A percentile compares a stretch with the other conserved stretches of the same genome.
Evolutionary conservation across 1,140 invertebrate genomes (phyloP).

Genomic region (Reticulitermes speratus): DNA sequence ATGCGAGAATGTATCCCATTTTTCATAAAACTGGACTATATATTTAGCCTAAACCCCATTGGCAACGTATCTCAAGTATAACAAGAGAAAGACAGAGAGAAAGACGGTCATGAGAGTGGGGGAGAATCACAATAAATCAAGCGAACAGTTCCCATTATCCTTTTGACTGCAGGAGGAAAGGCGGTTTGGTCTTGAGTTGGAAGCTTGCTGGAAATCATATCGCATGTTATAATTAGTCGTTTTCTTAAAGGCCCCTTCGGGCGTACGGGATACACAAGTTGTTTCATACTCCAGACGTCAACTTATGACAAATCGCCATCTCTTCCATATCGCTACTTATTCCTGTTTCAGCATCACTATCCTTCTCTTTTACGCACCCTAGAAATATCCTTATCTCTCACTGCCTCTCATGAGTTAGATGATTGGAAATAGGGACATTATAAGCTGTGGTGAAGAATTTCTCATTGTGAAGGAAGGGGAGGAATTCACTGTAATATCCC

Average conservation of each 20-base stretch:
- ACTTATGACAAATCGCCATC: slow-evolving; percentile 20
- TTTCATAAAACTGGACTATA: not conserved
- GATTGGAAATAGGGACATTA: slow-evolving; percentile 11
- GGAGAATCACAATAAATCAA: slow-evolving; percentile 25
- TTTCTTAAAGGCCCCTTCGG: not conserved
- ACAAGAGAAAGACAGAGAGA: not conserved
- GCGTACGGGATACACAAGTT: not conserved
- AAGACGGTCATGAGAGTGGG: not conserved
- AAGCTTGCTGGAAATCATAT: slow-evolving; percentile 20
- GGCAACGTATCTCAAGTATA: not conserved
- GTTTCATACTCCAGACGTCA: slow-evolving; percentile 10
- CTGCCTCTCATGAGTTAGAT: not conserved
- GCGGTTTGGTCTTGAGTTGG: not conserved
- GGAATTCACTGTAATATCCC: not conserved
- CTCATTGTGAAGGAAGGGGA: not conserved
- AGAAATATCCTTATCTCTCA: not conserved
- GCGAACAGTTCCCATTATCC: slow-evolving; percentile 30
- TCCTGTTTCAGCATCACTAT: not conserved
- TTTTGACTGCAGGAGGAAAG: slow-evolving; percentile 17
- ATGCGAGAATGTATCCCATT: too few species aligned
- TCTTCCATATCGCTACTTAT: not conserved
- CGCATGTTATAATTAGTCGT: slow-evolving; percentile 24
- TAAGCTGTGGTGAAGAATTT: not conserved
- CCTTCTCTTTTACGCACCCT: not conserved
- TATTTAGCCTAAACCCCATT: not conserved